These are phyloP conservation scores for Cercopithecus neglectus DNA, from an alignment of 2,797 vertebrate genomes.

Conservation along the genomic window DNA sequence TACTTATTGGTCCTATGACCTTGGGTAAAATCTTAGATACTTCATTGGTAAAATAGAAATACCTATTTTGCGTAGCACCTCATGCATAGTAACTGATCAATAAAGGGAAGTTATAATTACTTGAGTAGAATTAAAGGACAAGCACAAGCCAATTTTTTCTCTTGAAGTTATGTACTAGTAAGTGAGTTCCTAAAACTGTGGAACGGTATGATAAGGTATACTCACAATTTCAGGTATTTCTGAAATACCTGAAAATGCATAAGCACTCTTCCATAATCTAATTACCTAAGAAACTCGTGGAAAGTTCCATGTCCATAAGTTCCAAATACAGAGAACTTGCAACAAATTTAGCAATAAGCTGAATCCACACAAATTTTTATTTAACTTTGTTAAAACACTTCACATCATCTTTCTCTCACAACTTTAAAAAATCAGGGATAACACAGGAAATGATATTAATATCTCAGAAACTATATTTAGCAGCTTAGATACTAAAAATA, in stretches of 20 bases:
- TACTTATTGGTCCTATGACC: not conserved
- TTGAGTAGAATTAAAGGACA: not conserved
- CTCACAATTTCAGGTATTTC: not conserved
- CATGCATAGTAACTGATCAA: not conserved
- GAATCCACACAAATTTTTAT: not conserved
- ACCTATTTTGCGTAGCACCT: not conserved
- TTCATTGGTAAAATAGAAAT: not conserved
- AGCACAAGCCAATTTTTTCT: not conserved
- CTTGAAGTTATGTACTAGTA: not conserved
- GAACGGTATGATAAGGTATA: not conserved
- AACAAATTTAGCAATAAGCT: not conserved
- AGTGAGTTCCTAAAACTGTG: not conserved
- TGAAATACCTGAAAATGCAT: not conserved
- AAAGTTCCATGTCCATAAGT: not conserved
- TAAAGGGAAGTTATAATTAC: not conserved
- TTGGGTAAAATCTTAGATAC: not conserved
- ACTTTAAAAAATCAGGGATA: not conserved
- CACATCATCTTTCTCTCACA: not conserved
- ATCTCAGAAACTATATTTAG: not conserved
- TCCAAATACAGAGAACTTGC: not conserved
- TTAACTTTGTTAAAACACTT: not conserved
- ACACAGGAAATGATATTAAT: not conserved
- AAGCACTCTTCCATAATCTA: not conserved
- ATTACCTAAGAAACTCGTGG: not conserved
- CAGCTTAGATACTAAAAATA: not conserved